Conservation (phyloP, 2,797 vertebrate genomes). For the Notolabrus celidotus region DNA sequence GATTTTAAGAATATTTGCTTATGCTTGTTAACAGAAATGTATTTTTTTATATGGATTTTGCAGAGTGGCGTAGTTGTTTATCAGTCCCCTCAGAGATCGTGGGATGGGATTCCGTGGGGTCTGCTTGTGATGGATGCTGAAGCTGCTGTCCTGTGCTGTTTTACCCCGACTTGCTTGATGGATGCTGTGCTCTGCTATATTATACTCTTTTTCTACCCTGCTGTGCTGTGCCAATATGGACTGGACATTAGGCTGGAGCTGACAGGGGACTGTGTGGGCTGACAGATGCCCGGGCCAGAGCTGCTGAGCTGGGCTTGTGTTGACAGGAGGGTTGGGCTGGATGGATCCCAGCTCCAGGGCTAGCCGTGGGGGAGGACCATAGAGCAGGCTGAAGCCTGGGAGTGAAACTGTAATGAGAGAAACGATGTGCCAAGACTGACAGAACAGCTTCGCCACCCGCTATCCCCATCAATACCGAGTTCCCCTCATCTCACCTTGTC, state of each 20-base stretch:
- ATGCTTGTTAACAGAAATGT: conserved; percentile 40
- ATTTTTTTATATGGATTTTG: conserved; percentile 18
- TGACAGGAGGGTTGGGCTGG: conserved; percentile 78
- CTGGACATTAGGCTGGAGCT: conserved; percentile 72
- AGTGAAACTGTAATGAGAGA: conserved; percentile 80
- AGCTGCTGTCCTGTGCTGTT: conserved; percentile 57
- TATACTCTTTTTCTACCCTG: conserved; percentile 57
- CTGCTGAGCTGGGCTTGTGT: conserved; percentile 79
- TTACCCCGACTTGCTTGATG: conserved; percentile 70
- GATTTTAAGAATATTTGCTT: conserved; percentile 41
- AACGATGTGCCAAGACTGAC: conserved; percentile 76
- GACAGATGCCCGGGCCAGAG: conserved; percentile 79
- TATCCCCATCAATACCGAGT: conserved; percentile 58
- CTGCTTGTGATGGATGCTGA: conserved; percentile 63
- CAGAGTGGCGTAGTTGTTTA: conserved; percentile 29
- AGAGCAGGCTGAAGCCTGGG: conserved; percentile 67
- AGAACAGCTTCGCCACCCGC: conserved; percentile 69
- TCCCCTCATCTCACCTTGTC: conserved; percentile 48
- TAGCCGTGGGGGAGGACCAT: conserved; percentile 79
- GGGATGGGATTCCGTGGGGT: conserved; percentile 29
- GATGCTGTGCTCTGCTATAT: conserved; percentile 65
- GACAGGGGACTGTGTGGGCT: conserved; percentile 80
- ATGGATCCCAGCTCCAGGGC: conserved; percentile 81
- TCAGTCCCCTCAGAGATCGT: conserved; percentile 24
- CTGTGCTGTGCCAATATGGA: conserved; percentile 74